Conservation (phyloP, 1,140 invertebrate species). For the Sycobia sp. region DNA sequence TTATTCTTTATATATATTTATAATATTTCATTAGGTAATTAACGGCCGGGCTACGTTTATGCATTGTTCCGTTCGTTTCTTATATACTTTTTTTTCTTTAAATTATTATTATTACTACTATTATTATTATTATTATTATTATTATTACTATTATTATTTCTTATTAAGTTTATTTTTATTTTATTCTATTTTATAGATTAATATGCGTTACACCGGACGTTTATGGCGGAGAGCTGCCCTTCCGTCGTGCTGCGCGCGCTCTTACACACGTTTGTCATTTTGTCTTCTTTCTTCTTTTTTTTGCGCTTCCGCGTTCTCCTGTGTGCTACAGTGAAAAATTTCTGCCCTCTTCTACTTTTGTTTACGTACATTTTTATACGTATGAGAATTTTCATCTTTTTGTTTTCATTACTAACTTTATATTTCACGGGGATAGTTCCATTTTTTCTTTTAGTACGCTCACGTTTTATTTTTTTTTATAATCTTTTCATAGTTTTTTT, state of each 20-base stretch:
- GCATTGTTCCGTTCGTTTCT: constrained; percentile 36
- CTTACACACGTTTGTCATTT: constrained; percentile 21
- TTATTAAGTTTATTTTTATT: constrained; percentile 43
- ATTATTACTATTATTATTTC: constrained; percentile 32
- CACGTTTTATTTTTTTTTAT: constrained; percentile 11
- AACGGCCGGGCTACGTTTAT: constrained; percentile 40
- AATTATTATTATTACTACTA: constrained; percentile 32
- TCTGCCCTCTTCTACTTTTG: constrained; percentile 35
- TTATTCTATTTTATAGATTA: constrained; percentile 34
- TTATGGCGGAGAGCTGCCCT: constrained; percentile 48
- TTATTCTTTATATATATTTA: constrained; percentile 56
- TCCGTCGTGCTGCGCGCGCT: constrained; percentile 37
- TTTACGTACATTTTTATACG: constrained; percentile 38
- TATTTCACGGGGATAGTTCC: constrained; percentile 35
- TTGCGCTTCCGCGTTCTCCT: constrained; percentile 28
- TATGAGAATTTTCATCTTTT: constrained; percentile 36
- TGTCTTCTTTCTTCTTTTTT: constrained; percentile 6
- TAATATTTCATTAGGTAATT: constrained; percentile 53
- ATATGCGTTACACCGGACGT: constrained; percentile 44
- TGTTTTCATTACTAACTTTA: constrained; percentile 39
- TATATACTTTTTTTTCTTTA: constrained; percentile 39
- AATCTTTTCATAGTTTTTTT: no score
- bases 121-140: constrained; percentile 28
- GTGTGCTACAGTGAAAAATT: constrained; percentile 28
- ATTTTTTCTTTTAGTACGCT: constrained; percentile 27